These are phyloP conservation scores for Alosa alosa DNA, from an alignment of 2,113 vertebrate species.

Conservation along the genomic window DNA sequence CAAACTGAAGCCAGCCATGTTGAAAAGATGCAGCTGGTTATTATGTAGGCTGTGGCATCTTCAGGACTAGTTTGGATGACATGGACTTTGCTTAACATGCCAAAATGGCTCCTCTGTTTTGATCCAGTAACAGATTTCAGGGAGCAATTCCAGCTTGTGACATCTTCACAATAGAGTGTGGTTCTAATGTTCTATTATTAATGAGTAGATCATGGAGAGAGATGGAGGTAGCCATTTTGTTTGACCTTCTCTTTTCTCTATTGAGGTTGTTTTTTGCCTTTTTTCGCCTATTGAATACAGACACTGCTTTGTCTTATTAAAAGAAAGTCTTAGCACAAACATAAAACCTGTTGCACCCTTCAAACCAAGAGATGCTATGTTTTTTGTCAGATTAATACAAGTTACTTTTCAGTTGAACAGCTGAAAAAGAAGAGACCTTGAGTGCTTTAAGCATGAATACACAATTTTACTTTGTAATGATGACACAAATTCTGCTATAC, in stretches of 20 bases:
- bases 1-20: conserved; percentile 46
- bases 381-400: neutral
- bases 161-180: neutral
- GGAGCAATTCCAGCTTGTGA: neutral
- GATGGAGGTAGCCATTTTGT: neutral
- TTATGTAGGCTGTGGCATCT: conserved; percentile 30
- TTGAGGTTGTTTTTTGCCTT: neutral
- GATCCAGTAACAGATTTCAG: neutral
- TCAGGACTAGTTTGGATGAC: conserved; percentile 34
- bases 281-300: neutral
- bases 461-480: too few relatives aligned
- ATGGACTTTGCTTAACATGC: conserved; percentile 21
- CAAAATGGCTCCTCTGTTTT: conserved; percentile 35
- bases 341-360: neutral
- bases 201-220: too few relatives aligned
- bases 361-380: neutral
- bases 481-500: too few relatives aligned
- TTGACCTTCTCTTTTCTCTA: neutral
- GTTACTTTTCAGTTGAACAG: neutral
- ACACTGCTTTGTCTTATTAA: neutral
- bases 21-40: conserved; percentile 58
- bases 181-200: neutral
- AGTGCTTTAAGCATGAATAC: neutral
- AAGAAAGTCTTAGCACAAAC: neutral
- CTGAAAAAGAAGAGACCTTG: neutral